Conservation (phyloP, 2,113 vertebrate genomes). For the Apus apus region DNA sequence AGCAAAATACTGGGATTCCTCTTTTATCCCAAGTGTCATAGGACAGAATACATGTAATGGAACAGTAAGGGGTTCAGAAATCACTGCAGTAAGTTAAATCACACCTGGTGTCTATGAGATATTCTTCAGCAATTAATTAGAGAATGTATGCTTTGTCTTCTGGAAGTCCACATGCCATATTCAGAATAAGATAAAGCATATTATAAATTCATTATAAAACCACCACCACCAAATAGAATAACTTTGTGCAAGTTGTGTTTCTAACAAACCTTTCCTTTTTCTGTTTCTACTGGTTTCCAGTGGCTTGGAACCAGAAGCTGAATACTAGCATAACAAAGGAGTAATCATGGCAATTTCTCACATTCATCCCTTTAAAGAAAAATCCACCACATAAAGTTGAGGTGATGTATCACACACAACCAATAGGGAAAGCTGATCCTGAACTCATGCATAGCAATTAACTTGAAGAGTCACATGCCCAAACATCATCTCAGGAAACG, state of each 20-base stretch:
- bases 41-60: not conserved
- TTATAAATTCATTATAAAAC: not conserved
- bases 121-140: not conserved
- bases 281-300: not conserved
- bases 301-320: not conserved
- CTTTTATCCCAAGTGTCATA: not conserved
- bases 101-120: not conserved
- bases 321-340: not conserved
- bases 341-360: not conserved
- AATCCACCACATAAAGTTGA: not conserved
- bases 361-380: not conserved
- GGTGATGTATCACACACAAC: not conserved
- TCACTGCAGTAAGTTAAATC: fast-evolving
- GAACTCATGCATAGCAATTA: not conserved
- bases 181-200: not conserved
- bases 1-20: not conserved
- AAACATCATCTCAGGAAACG: not conserved
- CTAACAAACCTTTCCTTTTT: not conserved
- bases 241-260: not conserved
- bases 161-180: not conserved
- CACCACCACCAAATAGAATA: not conserved
- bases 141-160: not conserved
- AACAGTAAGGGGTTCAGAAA: not conserved
- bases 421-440: not conserved
- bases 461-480: not conserved